Conservation (phyloP, 2,888 invertebrate species). For the Apodemia duryi region DNA sequence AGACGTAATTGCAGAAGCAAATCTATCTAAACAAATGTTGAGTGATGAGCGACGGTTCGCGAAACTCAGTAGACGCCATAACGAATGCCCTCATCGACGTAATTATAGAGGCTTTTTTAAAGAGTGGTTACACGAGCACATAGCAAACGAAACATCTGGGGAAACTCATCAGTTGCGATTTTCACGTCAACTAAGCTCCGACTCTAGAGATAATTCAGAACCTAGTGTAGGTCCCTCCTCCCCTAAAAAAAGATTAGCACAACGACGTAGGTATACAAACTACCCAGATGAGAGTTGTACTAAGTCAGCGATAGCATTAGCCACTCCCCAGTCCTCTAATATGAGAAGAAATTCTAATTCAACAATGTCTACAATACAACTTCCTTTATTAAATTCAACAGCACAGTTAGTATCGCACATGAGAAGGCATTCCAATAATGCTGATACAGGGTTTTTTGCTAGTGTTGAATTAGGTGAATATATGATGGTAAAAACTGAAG, state of each 20-base stretch:
- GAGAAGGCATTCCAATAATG: slow-evolving; percentile 81
- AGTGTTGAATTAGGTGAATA: slow-evolving; percentile 75
- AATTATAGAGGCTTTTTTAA: slow-evolving; percentile 67
- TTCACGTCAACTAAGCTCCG: slow-evolving; percentile 74
- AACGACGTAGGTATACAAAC: slow-evolving; percentile 62
- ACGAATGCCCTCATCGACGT: slow-evolving; percentile 60
- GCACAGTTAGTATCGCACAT: slow-evolving; percentile 73
- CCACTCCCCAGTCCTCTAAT: slow-evolving; percentile 66
- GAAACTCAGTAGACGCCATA: slow-evolving; percentile 64
- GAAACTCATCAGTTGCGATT: slow-evolving; percentile 76
- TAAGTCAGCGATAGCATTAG: slow-evolving; percentile 70
- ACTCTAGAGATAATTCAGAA: slow-evolving; percentile 74
- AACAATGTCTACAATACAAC: slow-evolving; percentile 81
- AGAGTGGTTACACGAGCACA: slow-evolving; percentile 67
- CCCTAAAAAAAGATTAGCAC: slow-evolving; percentile 61
- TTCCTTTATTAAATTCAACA: slow-evolving; percentile 73
- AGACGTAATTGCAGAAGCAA: slow-evolving; percentile 49
- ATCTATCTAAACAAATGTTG: slow-evolving; percentile 49
- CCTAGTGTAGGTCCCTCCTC: slow-evolving; percentile 70
- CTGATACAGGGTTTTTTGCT: slow-evolving; percentile 79
- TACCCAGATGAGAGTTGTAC: slow-evolving; percentile 72
- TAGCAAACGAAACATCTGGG: slow-evolving; percentile 54
- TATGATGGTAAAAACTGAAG: slow-evolving; percentile 74
- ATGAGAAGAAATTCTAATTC: slow-evolving; percentile 81
- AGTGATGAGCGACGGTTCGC: slow-evolving; percentile 69